These are phyloP conservation scores for Hylia prasina DNA, from an alignment of 2,113 vertebrate genomes.

Conservation along the genomic window DNA sequence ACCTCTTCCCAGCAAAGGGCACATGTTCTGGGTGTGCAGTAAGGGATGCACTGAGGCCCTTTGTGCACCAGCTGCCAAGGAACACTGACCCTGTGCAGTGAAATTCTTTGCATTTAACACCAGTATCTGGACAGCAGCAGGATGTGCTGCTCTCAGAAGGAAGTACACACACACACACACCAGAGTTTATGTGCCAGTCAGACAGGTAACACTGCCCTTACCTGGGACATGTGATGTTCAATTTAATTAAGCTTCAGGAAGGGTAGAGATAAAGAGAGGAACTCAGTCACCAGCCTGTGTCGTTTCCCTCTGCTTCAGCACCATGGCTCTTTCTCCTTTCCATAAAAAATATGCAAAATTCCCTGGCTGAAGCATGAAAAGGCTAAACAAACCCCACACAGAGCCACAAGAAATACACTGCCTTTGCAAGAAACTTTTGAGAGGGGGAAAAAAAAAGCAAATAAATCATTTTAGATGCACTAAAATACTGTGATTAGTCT, in stretches of 20 bases:
- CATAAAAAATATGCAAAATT: neutral
- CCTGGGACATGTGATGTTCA: neutral
- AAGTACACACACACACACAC: neutral
- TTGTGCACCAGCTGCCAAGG: neutral
- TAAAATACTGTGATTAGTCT: neutral
- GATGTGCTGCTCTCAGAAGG: neutral
- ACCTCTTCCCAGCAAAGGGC: accelerated
- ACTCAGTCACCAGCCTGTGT: neutral
- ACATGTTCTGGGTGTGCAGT: accelerated
- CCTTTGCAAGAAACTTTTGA: neutral
- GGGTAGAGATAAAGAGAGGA: neutral
- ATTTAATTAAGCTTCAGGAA: neutral
- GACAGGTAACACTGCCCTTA: neutral
- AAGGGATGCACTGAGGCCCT: neutral
- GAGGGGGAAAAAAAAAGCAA: too few relatives aligned
- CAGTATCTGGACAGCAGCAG: accelerated
- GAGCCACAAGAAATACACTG: neutral
- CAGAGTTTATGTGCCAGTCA: neutral
- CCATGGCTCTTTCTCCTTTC: neutral
- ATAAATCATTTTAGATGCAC: neutral
- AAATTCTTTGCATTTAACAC: neutral
- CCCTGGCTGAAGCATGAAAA: neutral
- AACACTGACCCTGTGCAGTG: accelerated
- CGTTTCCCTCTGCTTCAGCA: neutral
- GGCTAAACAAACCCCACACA: neutral